phyloP scores from a whole-genome alignment of 2,797 vertebrate genomes.

The Phataginus tricuspis region DNA sequence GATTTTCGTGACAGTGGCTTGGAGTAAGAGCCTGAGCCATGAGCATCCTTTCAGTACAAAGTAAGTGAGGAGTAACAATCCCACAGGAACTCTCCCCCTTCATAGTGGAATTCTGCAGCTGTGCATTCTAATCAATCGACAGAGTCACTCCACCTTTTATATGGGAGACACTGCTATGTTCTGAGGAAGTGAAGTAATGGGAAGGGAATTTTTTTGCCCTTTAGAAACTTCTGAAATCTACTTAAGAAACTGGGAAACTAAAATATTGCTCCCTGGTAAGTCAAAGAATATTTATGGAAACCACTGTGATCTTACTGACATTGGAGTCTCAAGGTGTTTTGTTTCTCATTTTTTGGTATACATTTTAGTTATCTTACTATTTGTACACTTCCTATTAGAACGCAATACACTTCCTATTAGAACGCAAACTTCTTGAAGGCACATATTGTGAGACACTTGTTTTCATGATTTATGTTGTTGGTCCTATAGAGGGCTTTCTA shows the following conservation, averaged over 20 bases:
- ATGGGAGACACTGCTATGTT: background rate
- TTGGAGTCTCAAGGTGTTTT: background rate
- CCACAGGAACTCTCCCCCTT: background rate
- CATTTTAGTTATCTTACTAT: background rate
- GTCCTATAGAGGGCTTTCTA: background rate
- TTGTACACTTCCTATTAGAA: background rate
- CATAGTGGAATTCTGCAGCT: background rate
- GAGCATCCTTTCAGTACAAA: background rate
- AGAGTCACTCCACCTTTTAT: background rate
- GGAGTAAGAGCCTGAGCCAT: background rate
- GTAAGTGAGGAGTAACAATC: background rate
- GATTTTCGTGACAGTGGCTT: background rate
- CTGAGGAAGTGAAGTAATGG: background rate
- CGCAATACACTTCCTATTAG: background rate
- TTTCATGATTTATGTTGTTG: background rate
- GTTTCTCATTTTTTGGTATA: background rate
- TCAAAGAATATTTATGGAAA: background rate
- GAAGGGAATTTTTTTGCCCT: background rate
- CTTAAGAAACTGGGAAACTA: background rate
- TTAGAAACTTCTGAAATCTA: background rate
- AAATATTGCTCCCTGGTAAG: background rate
- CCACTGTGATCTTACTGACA: background rate
- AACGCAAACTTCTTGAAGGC: background rate
- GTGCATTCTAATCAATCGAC: background rate
- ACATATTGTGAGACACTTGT: background rate